Evolutionary conservation across 37 sponge, comb jelly and placozoan genomes (phyloP).

Genomic region (Theonella swinhoei): DNA sequence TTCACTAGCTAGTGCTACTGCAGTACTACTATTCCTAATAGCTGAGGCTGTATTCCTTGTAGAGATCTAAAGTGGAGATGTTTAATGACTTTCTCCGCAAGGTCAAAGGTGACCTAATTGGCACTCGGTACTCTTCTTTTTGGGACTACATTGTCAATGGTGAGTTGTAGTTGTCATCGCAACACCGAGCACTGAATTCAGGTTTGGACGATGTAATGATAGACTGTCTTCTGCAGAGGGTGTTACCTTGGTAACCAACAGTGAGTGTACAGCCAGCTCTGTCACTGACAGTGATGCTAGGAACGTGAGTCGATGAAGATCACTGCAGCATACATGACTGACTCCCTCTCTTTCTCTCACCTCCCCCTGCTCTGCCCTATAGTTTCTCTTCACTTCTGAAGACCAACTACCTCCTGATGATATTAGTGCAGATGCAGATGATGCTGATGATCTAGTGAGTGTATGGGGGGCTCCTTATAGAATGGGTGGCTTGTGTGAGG

Average conservation of each 20-base stretch:
- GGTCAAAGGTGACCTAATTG: constrained; percentile 63
- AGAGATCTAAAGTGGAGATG: constrained; percentile 54
- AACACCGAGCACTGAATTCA: not conserved
- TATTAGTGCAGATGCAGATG: constrained; percentile 25
- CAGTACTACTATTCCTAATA: not conserved
- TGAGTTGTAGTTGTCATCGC: not conserved
- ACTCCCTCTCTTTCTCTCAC: not conserved
- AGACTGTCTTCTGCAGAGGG: constrained; percentile 21
- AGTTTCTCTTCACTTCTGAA: not conserved
- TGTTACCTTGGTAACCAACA: constrained; percentile 52
- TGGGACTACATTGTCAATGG: constrained; percentile 63
- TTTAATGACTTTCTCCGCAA: constrained; percentile 73
- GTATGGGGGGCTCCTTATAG: not conserved
- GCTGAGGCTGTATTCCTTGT: not conserved
- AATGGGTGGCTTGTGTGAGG: not conserved
- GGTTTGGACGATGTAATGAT: too few relatives aligned
- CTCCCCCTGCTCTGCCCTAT: not conserved
- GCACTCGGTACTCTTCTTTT: constrained; percentile 71
- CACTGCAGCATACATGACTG: not conserved
- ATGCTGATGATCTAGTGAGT: constrained; percentile 83
- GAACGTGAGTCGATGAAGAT: not conserved
- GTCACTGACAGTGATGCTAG: constrained; percentile 60
- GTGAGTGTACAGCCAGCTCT: constrained; percentile 49
- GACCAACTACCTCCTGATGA: not conserved
- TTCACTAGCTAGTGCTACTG: too few relatives aligned